Conservation (phyloP, 2,797 vertebrate species). For the Diplodus sargus region DNA sequence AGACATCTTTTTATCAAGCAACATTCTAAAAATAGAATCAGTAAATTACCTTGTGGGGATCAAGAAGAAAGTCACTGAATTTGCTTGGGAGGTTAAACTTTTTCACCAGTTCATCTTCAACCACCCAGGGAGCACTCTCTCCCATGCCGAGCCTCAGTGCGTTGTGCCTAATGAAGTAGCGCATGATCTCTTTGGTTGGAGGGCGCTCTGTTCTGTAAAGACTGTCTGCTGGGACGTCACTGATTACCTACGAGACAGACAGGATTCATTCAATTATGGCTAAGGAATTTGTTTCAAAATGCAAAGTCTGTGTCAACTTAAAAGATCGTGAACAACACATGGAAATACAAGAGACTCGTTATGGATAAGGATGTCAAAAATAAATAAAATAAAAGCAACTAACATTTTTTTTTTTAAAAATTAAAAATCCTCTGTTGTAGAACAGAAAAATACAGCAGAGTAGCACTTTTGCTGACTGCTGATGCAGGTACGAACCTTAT, state of each 20-base stretch:
- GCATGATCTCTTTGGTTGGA: constrained; percentile 98
- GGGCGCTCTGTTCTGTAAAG: constrained; percentile 94
- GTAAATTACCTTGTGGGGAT: constrained; percentile 92
- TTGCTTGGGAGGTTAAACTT: constrained; percentile 97
- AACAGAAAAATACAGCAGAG: not conserved
- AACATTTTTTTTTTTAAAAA: too few relatives aligned
- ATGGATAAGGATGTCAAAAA: not conserved
- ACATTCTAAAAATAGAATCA: not conserved
- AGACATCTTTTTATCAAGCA: not conserved
- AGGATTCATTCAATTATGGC: too few relatives aligned
- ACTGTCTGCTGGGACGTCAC: constrained; percentile 92
- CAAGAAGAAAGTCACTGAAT: constrained; percentile 96
- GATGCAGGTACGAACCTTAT: constrained; percentile 87
- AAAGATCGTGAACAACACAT: not conserved
- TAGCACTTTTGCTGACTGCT: not conserved
- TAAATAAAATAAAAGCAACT: too few relatives aligned
- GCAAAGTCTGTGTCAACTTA: not conserved
- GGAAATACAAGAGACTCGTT: not conserved
- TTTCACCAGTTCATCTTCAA: constrained; percentile 96
- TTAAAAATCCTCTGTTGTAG: not conserved
- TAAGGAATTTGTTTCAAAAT: not conserved
- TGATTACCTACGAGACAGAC: constrained; percentile 89
- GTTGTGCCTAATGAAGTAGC: constrained; percentile 97
- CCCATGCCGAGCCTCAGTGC: constrained; percentile 92
- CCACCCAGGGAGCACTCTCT: constrained; percentile 98